Evolutionary conservation across 2,113 vertebrate genomes (phyloP).

Genomic region (Crotalus horridus): DNA sequence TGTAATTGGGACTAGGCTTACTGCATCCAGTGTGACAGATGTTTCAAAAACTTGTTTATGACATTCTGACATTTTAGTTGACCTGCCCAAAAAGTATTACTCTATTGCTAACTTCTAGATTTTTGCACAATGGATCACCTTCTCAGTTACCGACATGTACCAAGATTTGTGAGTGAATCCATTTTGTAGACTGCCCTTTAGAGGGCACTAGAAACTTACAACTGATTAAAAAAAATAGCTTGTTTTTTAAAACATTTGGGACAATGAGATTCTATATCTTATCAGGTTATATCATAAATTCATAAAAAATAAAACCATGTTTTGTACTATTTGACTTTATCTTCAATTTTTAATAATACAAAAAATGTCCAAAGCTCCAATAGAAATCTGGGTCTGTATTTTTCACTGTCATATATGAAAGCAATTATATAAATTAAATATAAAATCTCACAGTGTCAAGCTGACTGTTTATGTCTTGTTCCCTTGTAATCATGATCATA

Average conservation of each 20-base stretch:
- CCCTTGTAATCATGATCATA: neutral
- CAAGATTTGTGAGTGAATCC: neutral
- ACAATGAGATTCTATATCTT: neutral
- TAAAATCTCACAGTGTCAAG: neutral
- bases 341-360: neutral
- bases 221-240: neutral
- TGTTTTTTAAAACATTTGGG: neutral
- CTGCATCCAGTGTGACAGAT: neutral
- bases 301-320: neutral
- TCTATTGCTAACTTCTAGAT: neutral
- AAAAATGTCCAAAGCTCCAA: neutral
- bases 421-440: neutral
- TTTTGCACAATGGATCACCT: no score
- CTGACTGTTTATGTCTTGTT: neutral
- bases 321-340: neutral
- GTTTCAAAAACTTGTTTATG: neutral
- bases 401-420: neutral
- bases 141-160: neutral
- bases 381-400: neutral
- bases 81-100: neutral
- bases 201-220: slow-evolving; percentile 31
- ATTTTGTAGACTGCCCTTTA: slow-evolving; percentile 12
- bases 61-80: neutral
- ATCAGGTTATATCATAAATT: neutral
- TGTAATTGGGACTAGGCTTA: neutral